Evolutionary conservation across 2,797 vertebrate species (phyloP).

Genomic region (Schizothorax lantsangensis): DNA sequence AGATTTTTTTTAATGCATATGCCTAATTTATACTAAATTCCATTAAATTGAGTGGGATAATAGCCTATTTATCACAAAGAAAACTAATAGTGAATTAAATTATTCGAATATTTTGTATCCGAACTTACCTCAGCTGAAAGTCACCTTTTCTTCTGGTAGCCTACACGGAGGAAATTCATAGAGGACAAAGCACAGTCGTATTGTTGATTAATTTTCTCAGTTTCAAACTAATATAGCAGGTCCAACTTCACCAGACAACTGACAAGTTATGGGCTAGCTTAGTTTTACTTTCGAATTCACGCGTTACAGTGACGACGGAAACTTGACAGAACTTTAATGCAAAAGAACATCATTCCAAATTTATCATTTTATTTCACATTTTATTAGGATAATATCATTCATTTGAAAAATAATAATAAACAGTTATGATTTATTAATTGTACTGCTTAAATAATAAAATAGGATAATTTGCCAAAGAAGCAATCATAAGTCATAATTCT

Average conservation of each 20-base stretch:
- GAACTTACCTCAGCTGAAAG: not conserved
- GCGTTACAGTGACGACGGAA: not conserved
- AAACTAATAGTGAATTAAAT: not conserved
- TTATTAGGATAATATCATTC: not conserved
- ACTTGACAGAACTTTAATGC: not conserved
- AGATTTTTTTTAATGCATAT: not conserved
- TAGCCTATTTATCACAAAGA: not conserved
- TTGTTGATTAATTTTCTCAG: not conserved
- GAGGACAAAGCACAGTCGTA: not conserved
- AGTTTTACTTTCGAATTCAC: conserved; percentile 20
- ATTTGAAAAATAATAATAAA: not conserved
- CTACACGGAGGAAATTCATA: not conserved
- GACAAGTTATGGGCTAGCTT: not conserved
- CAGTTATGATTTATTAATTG: not conserved
- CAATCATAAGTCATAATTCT: not conserved
- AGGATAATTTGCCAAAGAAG: not conserved
- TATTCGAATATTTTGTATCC: not conserved
- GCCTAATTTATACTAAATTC: not conserved
- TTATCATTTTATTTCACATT: not conserved
- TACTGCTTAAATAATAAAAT: not conserved
- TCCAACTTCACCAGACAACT: not conserved
- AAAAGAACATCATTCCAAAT: not conserved
- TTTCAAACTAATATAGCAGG: not conserved
- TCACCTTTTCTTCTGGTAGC: not conserved
- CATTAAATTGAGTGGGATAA: not conserved